phyloP scores from a whole-genome alignment of 1,140 invertebrate species.

The Dendrolimus kikuchii region DNA sequence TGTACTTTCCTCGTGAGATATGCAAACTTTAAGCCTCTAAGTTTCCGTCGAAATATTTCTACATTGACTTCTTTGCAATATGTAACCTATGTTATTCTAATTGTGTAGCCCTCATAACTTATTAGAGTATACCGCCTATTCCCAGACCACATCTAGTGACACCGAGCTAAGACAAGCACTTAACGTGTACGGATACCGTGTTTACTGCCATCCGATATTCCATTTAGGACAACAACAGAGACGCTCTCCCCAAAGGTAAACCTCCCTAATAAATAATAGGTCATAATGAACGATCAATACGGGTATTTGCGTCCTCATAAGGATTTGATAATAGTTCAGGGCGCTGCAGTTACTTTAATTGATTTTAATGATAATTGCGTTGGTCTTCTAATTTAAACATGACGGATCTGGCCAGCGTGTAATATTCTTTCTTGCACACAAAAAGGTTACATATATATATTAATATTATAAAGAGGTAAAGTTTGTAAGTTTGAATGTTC shows the following conservation, averaged over 20 bases:
- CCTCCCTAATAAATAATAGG: slow-evolving; percentile 10
- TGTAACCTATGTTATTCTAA: neutral
- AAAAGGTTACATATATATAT: too few species aligned
- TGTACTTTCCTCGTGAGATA: too few species aligned
- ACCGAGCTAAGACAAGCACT: slow-evolving; percentile 3
- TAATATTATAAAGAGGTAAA: too few species aligned
- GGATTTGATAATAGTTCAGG: neutral
- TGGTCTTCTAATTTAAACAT: too few species aligned
- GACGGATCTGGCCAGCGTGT: too few species aligned
- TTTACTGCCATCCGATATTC: slow-evolving; percentile 11
- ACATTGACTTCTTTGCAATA: neutral
- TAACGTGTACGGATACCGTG: slow-evolving; percentile 1
- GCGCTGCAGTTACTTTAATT: too few species aligned
- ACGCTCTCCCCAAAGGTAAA: neutral
- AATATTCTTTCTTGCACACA: too few species aligned
- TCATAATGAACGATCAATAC: neutral
- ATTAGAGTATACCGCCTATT: neutral
- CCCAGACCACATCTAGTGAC: neutral
- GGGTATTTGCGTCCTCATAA: neutral
- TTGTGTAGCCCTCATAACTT: slow-evolving; percentile 2
- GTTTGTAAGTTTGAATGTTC: too few species aligned
- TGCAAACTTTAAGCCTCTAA: too few species aligned
- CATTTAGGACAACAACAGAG: slow-evolving; percentile 3
- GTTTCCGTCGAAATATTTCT: neutral
- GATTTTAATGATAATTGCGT: too few species aligned